Evolutionary conservation across 2,797 vertebrate species (phyloP).

Genomic region (Meriones psammophilus): DNA sequence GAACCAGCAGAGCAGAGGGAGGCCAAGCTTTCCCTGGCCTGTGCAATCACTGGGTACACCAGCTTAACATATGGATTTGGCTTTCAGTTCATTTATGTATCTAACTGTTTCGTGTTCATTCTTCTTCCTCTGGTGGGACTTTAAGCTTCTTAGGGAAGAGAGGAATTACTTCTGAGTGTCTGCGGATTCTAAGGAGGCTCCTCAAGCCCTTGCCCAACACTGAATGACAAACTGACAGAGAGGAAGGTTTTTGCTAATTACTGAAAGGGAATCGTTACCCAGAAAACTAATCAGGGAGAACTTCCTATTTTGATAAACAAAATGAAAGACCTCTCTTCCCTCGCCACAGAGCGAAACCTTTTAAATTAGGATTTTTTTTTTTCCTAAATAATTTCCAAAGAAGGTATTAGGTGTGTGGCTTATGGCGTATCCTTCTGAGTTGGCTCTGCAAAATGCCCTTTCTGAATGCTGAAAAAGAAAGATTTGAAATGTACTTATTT

Average conservation of each 20-base stretch:
- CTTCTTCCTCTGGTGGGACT: neutral
- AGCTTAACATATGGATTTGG: neutral
- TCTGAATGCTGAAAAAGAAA: neutral
- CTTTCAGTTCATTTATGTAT: neutral
- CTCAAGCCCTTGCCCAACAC: neutral
- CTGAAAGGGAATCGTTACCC: neutral
- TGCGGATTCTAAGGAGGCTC: neutral
- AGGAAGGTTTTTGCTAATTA: conserved; percentile 22
- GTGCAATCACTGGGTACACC: neutral
- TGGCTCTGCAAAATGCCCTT: neutral
- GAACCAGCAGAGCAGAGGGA: neutral
- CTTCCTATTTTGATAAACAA: conserved; percentile 22
- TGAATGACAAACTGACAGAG: neutral
- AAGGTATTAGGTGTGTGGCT: neutral
- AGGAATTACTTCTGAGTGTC: neutral
- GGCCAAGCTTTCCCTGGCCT: too few species aligned
- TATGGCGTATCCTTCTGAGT: neutral
- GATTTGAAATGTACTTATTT: neutral
- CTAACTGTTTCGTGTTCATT: conserved; percentile 28
- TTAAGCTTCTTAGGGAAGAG: conserved; percentile 57
- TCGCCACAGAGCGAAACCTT: neutral
- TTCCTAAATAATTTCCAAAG: neutral
- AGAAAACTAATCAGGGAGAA: conserved; percentile 39
- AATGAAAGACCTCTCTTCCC: neutral
- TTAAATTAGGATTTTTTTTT: conserved; percentile 51